phyloP scores from a whole-genome alignment of 1,140 invertebrate genomes.

The Trinorchestia longiramus region DNA sequence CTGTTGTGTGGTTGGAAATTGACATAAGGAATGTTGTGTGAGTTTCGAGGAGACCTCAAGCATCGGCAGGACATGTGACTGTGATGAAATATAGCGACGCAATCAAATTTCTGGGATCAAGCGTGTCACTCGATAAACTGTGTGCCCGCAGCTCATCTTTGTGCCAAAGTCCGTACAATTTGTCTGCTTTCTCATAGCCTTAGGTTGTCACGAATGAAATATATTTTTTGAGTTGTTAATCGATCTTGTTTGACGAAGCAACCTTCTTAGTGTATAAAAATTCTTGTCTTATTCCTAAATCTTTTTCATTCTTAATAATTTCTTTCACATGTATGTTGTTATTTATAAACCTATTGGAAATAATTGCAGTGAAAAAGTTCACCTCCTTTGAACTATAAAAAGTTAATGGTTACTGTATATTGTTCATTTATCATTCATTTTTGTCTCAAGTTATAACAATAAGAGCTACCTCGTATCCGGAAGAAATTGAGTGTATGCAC shows the following conservation, averaged over 20 bases:
- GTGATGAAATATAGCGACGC: not conserved
- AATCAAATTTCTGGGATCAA: slow-evolving; percentile 3
- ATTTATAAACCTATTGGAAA: too few species aligned
- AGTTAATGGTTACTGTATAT: too few species aligned
- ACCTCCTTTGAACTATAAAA: not conserved
- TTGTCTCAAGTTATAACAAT: too few species aligned
- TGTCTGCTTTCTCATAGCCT: too few species aligned
- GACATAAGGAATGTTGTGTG: not conserved
- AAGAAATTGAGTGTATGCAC: too few species aligned
- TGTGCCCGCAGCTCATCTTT: not conserved
- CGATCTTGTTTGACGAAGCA: not conserved
- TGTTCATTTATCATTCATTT: too few species aligned
- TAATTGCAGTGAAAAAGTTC: not conserved
- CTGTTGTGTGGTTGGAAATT: not conserved
- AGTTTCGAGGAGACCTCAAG: not conserved
- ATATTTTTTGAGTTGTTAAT: not conserved
- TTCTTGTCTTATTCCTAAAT: not conserved
- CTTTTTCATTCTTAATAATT: not conserved
- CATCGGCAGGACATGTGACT: not conserved
- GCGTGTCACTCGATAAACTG: not conserved
- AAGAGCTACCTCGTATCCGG: too few species aligned
- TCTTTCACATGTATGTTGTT: not conserved
- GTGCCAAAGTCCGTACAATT: not conserved
- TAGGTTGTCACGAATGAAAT: not conserved
- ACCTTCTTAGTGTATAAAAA: not conserved